phyloP scores from a whole-genome alignment of 2,888 invertebrate species.

The Monochamus alternatus region DNA sequence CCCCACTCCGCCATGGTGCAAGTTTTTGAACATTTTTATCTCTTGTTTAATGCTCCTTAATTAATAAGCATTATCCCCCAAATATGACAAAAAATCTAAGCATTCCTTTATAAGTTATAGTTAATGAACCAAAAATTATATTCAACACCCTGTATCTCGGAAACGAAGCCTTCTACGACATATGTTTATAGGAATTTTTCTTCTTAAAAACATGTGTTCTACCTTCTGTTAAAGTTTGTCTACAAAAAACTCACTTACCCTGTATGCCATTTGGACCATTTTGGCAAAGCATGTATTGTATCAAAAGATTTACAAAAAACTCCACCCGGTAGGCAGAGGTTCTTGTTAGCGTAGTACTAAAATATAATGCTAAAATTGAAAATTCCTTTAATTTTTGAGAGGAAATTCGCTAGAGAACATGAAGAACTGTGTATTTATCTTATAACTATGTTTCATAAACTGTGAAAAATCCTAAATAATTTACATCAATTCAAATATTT shows the following conservation, averaged over 20 bases:
- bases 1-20: conserved; percentile 4
- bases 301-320: no score
- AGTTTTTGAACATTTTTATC: conserved; percentile 4
- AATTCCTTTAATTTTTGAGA: no score
- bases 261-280: background rate
- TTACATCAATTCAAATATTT: no score
- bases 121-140: background rate
- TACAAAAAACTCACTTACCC: conserved; percentile 2
- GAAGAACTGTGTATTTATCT: no score
- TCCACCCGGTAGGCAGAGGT: no score
- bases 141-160: conserved; percentile 9
- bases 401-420: no score
- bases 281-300: no score
- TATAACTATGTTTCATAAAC: no score
- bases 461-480: no score
- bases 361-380: no score
- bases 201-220: conserved; percentile 8
- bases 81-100: background rate
- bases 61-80: no score
- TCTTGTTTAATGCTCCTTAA: background rate
- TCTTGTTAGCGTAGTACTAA: no score
- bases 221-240: conserved; percentile 7
- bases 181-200: conserved; percentile 13
- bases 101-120: conserved; percentile 9
- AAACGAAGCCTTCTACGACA: conserved; percentile 2